Evolutionary conservation across 2,797 vertebrate species (phyloP).

Genomic region (Pangasius sanitwongsei): DNA sequence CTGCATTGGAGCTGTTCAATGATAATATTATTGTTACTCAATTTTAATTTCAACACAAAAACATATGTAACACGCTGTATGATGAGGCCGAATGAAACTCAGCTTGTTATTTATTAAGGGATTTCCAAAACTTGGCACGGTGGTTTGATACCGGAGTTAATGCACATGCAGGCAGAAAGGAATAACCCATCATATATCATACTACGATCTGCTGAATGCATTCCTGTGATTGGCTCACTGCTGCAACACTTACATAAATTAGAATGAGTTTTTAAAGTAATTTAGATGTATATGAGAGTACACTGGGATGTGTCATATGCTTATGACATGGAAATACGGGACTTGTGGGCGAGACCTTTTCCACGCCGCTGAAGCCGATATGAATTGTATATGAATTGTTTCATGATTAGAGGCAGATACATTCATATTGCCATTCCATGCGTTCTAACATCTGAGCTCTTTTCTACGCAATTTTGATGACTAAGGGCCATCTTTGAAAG

Average conservation of each 20-base stretch:
- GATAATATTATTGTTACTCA: neutral
- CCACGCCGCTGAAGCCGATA: neutral
- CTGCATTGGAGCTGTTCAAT: neutral
- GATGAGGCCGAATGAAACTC: neutral
- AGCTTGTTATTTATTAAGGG: neutral
- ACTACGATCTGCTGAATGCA: neutral
- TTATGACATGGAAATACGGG: neutral
- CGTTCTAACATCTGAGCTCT: neutral
- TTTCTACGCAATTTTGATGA: neutral
- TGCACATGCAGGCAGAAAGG: neutral
- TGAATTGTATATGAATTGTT: neutral
- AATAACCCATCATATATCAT: neutral
- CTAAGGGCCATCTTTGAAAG: neutral
- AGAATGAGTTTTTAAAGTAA: slow-evolving; percentile 3
- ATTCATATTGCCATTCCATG: neutral
- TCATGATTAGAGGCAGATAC: neutral
- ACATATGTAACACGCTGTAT: neutral
- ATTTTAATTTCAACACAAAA: neutral
- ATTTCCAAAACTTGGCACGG: neutral
- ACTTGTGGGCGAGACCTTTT: neutral
- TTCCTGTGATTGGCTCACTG: neutral
- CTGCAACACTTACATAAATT: neutral
- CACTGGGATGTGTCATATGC: neutral
- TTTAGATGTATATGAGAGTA: neutral
- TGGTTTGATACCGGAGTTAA: neutral